These are phyloP conservation scores for Stratiomys singularior DNA, from an alignment of 2,888 invertebrate species.

Conservation along the genomic window DNA sequence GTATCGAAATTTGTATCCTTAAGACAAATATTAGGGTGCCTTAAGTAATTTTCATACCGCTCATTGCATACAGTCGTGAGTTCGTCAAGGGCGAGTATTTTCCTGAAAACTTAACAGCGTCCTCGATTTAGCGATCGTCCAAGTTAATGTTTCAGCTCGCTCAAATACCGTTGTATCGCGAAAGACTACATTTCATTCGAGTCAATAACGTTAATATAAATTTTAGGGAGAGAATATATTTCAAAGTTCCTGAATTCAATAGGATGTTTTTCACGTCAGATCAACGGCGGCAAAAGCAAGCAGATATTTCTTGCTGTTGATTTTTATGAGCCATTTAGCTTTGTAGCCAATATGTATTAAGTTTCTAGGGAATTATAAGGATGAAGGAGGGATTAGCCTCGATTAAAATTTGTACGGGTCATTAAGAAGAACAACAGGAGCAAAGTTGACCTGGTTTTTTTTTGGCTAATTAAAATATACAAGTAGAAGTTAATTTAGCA, in stretches of 20 bases:
- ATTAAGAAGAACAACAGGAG: too few species aligned
- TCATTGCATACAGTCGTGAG: neutral
- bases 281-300: too few species aligned
- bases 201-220: slow-evolving; percentile 14
- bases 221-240: neutral
- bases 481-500: too few species aligned
- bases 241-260: neutral
- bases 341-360: slow-evolving; percentile 6
- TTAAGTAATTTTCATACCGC: neutral
- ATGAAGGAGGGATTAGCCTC: too few species aligned
- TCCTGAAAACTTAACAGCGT: neutral
- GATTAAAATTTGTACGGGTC: too few species aligned
- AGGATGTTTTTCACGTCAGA: neutral
- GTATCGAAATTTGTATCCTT: neutral
- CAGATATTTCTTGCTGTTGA: neutral
- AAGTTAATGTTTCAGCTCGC: neutral
- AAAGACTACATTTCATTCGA: neutral
- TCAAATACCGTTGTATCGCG: neutral
- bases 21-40: neutral
- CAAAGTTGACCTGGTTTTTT: too few species aligned
- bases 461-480: too few species aligned
- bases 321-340: neutral
- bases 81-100: neutral
- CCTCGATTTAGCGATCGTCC: neutral
- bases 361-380: too few species aligned